Evolutionary conservation across 2,113 vertebrate species (phyloP).

Genomic region (Chaenogobius annularis): DNA sequence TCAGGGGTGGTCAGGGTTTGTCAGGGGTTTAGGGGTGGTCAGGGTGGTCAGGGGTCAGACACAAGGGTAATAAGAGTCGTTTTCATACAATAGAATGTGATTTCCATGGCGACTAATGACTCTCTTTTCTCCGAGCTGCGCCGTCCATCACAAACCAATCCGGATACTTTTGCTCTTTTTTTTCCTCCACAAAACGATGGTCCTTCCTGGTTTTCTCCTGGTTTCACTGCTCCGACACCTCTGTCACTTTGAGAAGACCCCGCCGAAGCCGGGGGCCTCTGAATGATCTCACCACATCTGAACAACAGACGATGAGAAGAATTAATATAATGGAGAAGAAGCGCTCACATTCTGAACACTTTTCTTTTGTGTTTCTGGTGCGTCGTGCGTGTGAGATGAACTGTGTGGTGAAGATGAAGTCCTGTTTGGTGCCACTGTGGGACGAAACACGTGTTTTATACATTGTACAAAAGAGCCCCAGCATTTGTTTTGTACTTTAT

Average conservation of each 20-base stretch:
- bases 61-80: too few species aligned
- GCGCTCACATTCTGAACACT: constrained; percentile 57
- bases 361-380: constrained; percentile 40
- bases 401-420: constrained; percentile 58
- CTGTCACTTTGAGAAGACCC: too few species aligned
- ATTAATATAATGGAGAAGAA: constrained; percentile 77
- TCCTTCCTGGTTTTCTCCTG: constrained; percentile 35
- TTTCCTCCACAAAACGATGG: constrained; percentile 45
- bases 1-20: too few species aligned
- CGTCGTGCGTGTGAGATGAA: constrained; percentile 19
- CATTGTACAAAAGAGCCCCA: constrained; percentile 50
- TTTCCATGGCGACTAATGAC: too few species aligned
- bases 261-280: constrained; percentile 47
- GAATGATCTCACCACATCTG: constrained; percentile 58
- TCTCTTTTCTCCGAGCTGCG: too few species aligned
- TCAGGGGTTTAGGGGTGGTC: too few species aligned
- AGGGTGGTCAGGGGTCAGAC: too few species aligned
- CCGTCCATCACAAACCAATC: constrained; percentile 58
- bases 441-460: constrained; percentile 47
- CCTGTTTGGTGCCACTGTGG: constrained; percentile 69
- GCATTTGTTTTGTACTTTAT: constrained; percentile 49
- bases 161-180: not conserved
- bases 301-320: constrained; percentile 74
- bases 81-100: too few species aligned
- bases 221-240: too few species aligned